Percentiles rank a stretch among this genome's conserved stretches.
These are phyloP conservation scores for Pogonus chalceus DNA, from an alignment of 1,140 invertebrate genomes.

Conservation along the genomic window DNA sequence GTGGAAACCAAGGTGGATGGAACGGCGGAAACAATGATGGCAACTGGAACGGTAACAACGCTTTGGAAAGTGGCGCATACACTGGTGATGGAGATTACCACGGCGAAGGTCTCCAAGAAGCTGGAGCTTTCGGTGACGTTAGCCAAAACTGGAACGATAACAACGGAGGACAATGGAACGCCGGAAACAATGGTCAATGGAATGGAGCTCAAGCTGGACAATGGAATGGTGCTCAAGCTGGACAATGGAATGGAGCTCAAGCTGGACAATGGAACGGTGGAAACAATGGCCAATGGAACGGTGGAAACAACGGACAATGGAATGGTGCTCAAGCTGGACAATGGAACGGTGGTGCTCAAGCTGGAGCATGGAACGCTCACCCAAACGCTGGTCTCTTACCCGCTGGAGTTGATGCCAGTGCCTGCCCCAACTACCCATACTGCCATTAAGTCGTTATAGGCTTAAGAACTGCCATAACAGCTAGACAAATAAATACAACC, in stretches of 20 bases:
- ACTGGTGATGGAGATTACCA: conserved; percentile 36
- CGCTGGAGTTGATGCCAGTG: conserved; percentile 40
- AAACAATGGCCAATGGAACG: conserved; percentile 12
- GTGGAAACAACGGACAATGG: conserved; percentile 6
- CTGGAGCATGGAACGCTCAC: conserved; percentile 17
- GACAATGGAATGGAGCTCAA: conserved; percentile 14
- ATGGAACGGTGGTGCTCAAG: conserved; percentile 11
- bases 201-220: not conserved
- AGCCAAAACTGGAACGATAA: conserved; percentile 14
- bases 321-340: conserved; percentile 13
- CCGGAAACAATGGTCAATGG: conserved; percentile 10
- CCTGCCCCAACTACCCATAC: conserved; percentile 50
- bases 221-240: conserved; percentile 7
- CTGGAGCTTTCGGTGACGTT: conserved; percentile 33
- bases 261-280: conserved; percentile 17
- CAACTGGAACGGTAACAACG: conserved; percentile 17
- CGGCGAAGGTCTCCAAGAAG: conserved; percentile 39
- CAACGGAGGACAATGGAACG: conserved; percentile 26
- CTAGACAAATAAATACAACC: not conserved
- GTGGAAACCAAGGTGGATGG: not conserved
- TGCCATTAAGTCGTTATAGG: conserved; percentile 35
- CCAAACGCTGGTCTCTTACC: conserved; percentile 35
- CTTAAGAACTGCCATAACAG: not conserved
- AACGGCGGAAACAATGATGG: not conserved
- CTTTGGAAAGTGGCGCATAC: conserved; percentile 30